phyloP scores from a whole-genome alignment of 1,140 invertebrate genomes.

The Bombus superbus region DNA sequence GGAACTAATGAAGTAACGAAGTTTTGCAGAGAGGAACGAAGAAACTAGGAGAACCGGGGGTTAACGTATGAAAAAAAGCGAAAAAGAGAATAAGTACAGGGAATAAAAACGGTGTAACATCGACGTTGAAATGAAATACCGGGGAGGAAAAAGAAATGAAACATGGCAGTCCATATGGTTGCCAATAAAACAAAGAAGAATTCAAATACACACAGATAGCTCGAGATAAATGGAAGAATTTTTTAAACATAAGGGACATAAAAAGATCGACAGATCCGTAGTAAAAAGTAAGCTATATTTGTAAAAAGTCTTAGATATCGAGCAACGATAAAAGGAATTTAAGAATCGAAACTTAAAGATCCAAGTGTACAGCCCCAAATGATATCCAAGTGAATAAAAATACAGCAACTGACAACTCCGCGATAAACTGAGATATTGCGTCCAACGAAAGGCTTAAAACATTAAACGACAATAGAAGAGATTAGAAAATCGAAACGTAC shows the following conservation, averaged over 20 bases:
- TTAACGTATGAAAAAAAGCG: neutral
- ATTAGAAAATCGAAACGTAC: neutral
- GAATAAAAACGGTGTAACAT: neutral
- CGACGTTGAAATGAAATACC: neutral
- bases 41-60: neutral
- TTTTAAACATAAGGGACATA: neutral
- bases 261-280: neutral
- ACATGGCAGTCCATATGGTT: neutral
- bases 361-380: neutral
- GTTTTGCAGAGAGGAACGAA: neutral
- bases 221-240: no score
- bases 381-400: neutral
- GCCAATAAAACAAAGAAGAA: neutral
- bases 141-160: neutral
- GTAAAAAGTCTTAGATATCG: neutral
- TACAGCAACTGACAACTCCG: neutral
- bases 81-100: neutral
- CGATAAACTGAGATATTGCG: neutral
- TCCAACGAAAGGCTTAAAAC: neutral
- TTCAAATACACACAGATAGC: neutral
- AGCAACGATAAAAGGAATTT: neutral
- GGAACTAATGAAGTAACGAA: constrained; percentile 18
- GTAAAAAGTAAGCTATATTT: neutral
- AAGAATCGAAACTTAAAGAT: neutral
- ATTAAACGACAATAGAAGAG: neutral